A percentile compares a stretch with the other conserved stretches of the same genome.
Evolutionary conservation across 1,140 invertebrate species (phyloP).

Genomic region (Panulirus ornatus): DNA sequence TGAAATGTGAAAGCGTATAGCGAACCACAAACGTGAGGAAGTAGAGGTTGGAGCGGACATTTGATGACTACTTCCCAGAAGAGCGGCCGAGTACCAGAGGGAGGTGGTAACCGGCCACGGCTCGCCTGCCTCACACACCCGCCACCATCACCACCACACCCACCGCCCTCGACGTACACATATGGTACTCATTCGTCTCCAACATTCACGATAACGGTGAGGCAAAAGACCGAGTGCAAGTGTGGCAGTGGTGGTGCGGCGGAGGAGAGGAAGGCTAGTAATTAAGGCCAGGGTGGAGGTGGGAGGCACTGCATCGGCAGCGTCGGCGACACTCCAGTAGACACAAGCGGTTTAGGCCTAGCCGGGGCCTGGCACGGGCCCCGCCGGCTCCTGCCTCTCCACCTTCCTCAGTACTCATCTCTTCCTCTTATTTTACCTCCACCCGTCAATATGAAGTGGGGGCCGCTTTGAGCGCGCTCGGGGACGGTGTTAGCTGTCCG

Average conservation of each 20-base stretch:
- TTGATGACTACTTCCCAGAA: constrained; percentile 20
- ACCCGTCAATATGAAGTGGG: background rate
- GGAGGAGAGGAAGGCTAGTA: constrained; percentile 8
- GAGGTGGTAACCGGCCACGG: no score
- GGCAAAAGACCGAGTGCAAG: background rate
- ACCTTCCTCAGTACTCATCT: background rate
- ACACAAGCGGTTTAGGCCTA: constrained; percentile 43
- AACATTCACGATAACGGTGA: background rate
- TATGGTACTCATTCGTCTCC: background rate
- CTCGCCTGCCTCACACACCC: no score
- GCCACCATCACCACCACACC: background rate
- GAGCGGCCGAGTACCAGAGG: background rate
- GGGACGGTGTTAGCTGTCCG: no score
- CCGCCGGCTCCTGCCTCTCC: background rate
- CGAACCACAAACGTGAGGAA: constrained; percentile 21
- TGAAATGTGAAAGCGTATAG: background rate
- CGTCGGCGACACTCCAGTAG: background rate
- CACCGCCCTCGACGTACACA: background rate
- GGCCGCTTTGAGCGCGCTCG: no score
- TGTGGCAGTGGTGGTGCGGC: background rate
- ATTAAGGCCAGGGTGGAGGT: background rate
- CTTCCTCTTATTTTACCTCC: background rate
- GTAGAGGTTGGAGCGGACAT: constrained; percentile 21
- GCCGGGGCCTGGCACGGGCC: background rate
- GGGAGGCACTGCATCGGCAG: constrained; percentile 17